A percentile compares a stretch with the other conserved stretches of the same genome.
phyloP scores from a whole-genome alignment of 2,888 invertebrate genomes.

The Tenodera sinensis region DNA sequence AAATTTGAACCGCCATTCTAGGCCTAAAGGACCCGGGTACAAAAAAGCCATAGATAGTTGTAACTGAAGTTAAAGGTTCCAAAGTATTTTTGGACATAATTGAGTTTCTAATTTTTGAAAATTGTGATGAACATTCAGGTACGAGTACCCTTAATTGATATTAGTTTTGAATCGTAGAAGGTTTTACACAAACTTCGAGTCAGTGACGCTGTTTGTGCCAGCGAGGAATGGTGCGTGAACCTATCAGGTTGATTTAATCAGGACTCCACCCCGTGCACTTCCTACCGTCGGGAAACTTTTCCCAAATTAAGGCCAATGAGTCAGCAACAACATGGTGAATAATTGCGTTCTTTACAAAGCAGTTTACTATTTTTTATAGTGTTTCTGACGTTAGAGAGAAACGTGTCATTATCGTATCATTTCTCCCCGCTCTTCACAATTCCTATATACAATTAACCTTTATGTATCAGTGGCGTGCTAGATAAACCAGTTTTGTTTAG shows the following conservation, averaged over 20 bases:
- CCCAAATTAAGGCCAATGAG: constrained; percentile 5
- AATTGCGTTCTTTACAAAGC: background rate
- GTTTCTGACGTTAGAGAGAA: background rate
- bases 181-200: background rate
- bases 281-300: background rate
- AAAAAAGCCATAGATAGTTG: too few relatives aligned
- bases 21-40: too few relatives aligned
- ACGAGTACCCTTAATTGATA: too few relatives aligned
- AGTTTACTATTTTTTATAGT: background rate
- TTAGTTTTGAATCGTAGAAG: too few relatives aligned
- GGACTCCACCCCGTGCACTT: background rate
- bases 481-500: background rate
- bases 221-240: background rate
- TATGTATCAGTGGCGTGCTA: background rate
- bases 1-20: too few relatives aligned
- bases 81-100: too few relatives aligned
- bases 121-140: too few relatives aligned
- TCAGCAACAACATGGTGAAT: background rate
- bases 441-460: background rate
- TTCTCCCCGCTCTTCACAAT: background rate
- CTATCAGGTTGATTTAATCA: background rate
- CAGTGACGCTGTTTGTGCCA: background rate
- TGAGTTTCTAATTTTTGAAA: too few relatives aligned
- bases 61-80: too few relatives aligned
- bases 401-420: background rate